A percentile compares a stretch with the other conserved stretches of the same genome.
These are phyloP conservation scores for Campoplex nolae DNA, from an alignment of 2,888 invertebrate genomes.

Conservation along the genomic window DNA sequence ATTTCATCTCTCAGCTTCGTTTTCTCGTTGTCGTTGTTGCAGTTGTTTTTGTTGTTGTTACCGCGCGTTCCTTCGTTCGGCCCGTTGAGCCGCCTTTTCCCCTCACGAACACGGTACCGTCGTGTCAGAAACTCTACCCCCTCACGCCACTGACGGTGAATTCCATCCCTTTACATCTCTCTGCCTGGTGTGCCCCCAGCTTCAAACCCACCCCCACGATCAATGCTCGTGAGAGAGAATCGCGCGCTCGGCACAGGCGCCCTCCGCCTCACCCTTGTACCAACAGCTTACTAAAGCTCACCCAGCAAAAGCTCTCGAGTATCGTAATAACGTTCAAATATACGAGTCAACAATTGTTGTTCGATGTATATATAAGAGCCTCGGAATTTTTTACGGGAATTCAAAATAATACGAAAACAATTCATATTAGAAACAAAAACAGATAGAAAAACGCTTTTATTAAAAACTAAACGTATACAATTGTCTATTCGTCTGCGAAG, in stretches of 20 bases:
- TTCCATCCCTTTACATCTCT: constrained; percentile 66
- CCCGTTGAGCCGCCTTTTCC: constrained; percentile 63
- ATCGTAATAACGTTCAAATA: constrained; percentile 51
- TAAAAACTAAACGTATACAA: not conserved
- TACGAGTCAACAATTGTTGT: constrained; percentile 31
- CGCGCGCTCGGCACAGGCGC: constrained; percentile 80
- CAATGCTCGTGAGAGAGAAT: constrained; percentile 82
- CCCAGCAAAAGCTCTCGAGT: constrained; percentile 46
- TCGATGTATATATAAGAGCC: not conserved
- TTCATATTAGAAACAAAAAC: not conserved
- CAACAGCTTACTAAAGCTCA: constrained; percentile 64
- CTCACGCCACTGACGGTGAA: constrained; percentile 62
- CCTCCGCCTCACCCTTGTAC: constrained; percentile 75
- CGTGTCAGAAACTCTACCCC: constrained; percentile 58
- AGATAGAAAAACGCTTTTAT: not conserved
- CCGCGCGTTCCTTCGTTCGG: constrained; percentile 57
- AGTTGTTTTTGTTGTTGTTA: constrained; percentile 4
- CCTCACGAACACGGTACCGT: constrained; percentile 36
- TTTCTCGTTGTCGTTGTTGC: not conserved
- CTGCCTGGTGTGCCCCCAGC: constrained; percentile 62
- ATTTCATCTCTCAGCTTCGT: not conserved
- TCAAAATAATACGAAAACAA: not conserved
- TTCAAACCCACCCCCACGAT: constrained; percentile 80
- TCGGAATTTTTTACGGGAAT: not conserved
- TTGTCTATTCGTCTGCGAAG: not conserved